Conservation (phyloP, 2,113 vertebrate genomes). For the Egretta garzetta region DNA sequence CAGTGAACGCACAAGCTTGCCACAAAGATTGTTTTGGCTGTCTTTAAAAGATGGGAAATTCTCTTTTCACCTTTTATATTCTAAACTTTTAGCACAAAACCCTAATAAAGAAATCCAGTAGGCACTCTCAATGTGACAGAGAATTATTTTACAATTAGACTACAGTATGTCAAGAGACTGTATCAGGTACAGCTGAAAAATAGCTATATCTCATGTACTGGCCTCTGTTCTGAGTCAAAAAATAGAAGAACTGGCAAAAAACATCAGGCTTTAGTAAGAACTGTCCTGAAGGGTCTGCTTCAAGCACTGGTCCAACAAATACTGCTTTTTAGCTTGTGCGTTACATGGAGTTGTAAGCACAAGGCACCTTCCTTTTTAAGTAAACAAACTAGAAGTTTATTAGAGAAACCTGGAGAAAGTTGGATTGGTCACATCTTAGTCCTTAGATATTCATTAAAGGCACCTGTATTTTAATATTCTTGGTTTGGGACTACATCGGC, state of each 20-base stretch:
- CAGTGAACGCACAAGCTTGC: background rate
- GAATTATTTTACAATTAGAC: background rate
- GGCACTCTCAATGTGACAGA: background rate
- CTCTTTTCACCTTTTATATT: background rate
- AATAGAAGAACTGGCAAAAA: background rate
- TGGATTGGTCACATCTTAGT: background rate
- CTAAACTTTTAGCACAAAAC: background rate
- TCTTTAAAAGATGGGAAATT: background rate
- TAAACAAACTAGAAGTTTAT: background rate
- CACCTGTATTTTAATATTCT: background rate
- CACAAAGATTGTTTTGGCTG: background rate
- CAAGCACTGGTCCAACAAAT: background rate
- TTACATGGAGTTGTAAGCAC: background rate
- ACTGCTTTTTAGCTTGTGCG: background rate
- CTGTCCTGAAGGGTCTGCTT: background rate
- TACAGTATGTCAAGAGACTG: background rate
- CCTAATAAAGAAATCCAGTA: background rate
- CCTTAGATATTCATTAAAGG: background rate
- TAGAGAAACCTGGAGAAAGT: background rate
- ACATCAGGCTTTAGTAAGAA: background rate
- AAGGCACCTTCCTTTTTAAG: background rate
- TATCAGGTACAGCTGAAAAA: background rate
- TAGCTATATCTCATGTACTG: background rate
- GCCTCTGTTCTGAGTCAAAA: background rate
- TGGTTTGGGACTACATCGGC: background rate